These are phyloP conservation scores for Drosophila buzzatii DNA, from an alignment of 2,888 invertebrate genomes.

Conservation along the genomic window DNA sequence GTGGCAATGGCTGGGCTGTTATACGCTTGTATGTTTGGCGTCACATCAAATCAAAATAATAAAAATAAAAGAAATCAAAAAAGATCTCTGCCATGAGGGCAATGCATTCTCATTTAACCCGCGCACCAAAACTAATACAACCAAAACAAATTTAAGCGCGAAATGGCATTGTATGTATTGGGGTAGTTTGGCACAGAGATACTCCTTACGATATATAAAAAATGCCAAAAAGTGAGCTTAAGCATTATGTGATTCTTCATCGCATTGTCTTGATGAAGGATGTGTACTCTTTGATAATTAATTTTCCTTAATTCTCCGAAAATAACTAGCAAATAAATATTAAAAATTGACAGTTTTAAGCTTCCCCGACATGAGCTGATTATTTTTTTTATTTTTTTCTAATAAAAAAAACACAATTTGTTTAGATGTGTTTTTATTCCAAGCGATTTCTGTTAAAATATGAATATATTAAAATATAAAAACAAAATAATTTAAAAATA, in stretches of 20 bases:
- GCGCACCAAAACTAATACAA: slow-evolving; percentile 49
- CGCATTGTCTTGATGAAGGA: background rate
- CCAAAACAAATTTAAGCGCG: slow-evolving; percentile 24
- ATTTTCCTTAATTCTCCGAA: background rate
- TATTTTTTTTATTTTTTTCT: no score
- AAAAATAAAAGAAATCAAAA: slow-evolving; percentile 65
- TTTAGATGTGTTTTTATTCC: background rate
- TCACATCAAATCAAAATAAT: slow-evolving; percentile 74
- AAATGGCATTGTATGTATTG: background rate
- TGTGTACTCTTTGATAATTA: background rate
- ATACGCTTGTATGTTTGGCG: slow-evolving; percentile 20
- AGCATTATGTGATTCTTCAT: background rate
- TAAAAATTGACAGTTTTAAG: background rate
- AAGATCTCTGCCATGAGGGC: slow-evolving; percentile 58
- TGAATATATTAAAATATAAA: background rate
- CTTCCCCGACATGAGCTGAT: background rate
- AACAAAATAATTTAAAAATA: no score
- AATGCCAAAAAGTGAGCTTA: no score
- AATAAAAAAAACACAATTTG: background rate
- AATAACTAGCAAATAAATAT: background rate
- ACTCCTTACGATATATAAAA: background rate
- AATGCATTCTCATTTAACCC: slow-evolving; percentile 76
- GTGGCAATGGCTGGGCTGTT: slow-evolving; percentile 17
- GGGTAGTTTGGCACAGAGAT: background rate
- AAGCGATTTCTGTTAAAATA: background rate